These are phyloP conservation scores for Oreochromis mossambicus DNA, from an alignment of 2,797 vertebrate species.

Conservation along the genomic window DNA sequence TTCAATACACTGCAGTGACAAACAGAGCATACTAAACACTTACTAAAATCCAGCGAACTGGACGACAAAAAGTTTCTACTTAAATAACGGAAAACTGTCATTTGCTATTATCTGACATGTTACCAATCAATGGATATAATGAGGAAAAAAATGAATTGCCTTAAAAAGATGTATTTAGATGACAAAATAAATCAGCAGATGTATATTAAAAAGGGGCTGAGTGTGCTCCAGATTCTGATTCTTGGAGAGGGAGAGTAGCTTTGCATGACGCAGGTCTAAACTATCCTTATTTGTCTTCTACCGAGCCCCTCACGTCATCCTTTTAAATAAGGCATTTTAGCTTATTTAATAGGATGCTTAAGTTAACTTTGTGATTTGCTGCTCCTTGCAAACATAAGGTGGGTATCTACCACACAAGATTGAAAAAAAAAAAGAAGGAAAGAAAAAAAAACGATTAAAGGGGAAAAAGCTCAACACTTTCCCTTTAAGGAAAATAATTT, in stretches of 20 bases:
- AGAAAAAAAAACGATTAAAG: rapidly evolving
- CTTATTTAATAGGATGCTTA: neutral
- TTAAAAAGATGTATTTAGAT: neutral
- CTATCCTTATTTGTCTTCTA: neutral
- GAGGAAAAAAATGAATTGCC: neutral
- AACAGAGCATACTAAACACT: neutral
- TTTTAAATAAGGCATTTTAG: neutral
- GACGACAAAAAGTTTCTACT: neutral
- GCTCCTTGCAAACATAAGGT: neutral
- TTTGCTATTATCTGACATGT: neutral
- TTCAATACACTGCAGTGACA: neutral
- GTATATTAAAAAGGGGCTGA: neutral
- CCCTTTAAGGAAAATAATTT: neutral
- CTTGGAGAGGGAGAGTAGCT: neutral
- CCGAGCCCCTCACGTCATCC: neutral
- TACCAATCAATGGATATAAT: neutral
- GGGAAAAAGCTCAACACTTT: neutral
- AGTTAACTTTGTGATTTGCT: neutral
- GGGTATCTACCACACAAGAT: neutral
- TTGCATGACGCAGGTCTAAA: neutral
- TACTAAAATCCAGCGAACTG: neutral
- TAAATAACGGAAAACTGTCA: neutral
- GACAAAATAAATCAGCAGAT: neutral
- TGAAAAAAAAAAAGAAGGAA: rapidly evolving
- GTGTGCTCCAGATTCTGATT: neutral